phyloP scores from a whole-genome alignment of 2,797 vertebrate species.

The Microctenopoma lineatum region DNA sequence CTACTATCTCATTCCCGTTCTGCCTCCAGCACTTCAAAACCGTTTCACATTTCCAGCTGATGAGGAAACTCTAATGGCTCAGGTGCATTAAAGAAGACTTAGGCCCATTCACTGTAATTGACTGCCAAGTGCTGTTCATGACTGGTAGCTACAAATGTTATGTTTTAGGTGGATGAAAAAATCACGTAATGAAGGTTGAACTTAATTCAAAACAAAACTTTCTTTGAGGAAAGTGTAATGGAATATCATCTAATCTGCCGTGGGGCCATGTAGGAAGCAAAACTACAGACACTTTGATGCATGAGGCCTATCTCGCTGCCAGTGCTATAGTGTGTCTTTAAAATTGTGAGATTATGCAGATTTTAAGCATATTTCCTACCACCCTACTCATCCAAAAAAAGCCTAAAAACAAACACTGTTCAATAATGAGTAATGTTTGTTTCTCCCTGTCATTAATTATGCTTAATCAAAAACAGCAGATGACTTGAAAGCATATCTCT shows the following conservation, averaged over 20 bases:
- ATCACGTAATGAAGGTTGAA: background rate
- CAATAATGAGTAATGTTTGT: slow-evolving; percentile 56
- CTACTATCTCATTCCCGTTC: slow-evolving; percentile 17
- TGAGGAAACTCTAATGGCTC: slow-evolving; percentile 33
- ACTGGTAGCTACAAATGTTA: slow-evolving; percentile 11
- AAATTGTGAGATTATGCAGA: slow-evolving; percentile 22
- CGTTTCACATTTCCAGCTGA: slow-evolving; percentile 34
- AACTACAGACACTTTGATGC: slow-evolving; percentile 15
- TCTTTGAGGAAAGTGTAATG: background rate
- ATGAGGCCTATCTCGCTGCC: slow-evolving; percentile 1
- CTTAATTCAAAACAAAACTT: background rate
- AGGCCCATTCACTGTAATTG: slow-evolving; percentile 25
- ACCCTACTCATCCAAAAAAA: slow-evolving; percentile 40
- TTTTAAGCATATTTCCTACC: slow-evolving; percentile 35
- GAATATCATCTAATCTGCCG: background rate
- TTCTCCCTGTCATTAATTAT: slow-evolving; percentile 59
- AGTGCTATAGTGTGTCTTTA: slow-evolving; percentile 4
- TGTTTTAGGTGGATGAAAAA: slow-evolving; percentile 6
- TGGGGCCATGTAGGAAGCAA: background rate
- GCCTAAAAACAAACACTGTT: slow-evolving; percentile 44
- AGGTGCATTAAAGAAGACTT: slow-evolving; percentile 35
- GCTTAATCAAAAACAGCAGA: slow-evolving; percentile 53
- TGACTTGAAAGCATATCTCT: slow-evolving; percentile 56
- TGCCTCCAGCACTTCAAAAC: slow-evolving; percentile 24
- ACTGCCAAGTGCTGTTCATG: background rate